Base-by-base conservation (phyloP, 2,113 vertebrate genomes). In the Coptodon rendalli region DNA sequence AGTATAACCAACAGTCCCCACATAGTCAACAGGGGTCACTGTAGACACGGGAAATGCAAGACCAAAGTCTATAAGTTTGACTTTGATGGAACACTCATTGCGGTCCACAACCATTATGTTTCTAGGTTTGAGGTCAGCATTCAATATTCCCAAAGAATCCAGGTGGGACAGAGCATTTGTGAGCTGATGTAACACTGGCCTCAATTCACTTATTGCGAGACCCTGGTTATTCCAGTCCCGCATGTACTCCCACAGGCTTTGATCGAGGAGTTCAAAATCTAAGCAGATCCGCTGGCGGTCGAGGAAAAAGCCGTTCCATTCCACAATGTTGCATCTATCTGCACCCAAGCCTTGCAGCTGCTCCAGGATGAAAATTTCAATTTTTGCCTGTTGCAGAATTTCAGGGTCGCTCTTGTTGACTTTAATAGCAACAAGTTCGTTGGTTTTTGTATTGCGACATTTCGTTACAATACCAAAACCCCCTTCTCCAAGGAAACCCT, bases 81-180 rank as follows among this genome's bases (percentile, higher is more conserved):
- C 27, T 13, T 13, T 1, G 4, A 56, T 24, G 53, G 53, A 22
- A 56, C 2, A 3, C 4, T 27, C 54, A 5, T 14, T 0, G 0
- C 1, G 3, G 56, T 57, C 56, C 56, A 29, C 1, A 16, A 59
- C 2, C 56, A 31, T 59, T 6, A 31, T 59, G 13, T 59, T 59
- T 59, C 27, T 1, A 29, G 3, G 27, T 59, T 59, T 3, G 2
- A 31, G 57, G 27, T 59, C 57, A 59, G 57, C 27, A 59, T 59
- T 27, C 14, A 61, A 27, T 59, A 22, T n/a, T 53, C 50, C 19
- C 19, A n/a, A 6, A 53, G 3, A 53, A 53, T 19, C 52, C 19
- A 53, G 19, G 50, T 53, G 50, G 50, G 50, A 53, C 50, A 53
- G 50, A n/a, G 13, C 27, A 59, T 59, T 31, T 59, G 27, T 59